Evolutionary conservation across 2,113 vertebrate species (phyloP).

Genomic region (Gymnobelideus leadbeateri): DNA sequence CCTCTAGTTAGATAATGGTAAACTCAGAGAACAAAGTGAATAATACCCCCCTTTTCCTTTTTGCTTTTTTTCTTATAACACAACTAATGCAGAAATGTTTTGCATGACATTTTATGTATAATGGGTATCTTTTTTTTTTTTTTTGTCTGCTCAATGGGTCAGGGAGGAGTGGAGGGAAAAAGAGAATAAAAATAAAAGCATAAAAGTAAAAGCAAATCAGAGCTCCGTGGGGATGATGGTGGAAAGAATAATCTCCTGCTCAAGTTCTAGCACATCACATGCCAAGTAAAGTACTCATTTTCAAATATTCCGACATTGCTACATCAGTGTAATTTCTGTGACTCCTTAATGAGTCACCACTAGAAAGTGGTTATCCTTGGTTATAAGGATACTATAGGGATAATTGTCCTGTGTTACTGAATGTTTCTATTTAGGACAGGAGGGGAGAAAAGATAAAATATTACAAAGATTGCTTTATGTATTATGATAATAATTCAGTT

Average conservation of each 20-base stretch:
- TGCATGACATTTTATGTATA: not conserved
- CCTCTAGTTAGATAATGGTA: not conserved
- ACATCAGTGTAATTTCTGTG: not conserved
- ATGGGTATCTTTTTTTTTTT: not conserved
- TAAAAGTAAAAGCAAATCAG: not conserved
- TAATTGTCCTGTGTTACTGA: not conserved
- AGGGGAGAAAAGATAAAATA: not conserved
- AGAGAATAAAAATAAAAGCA: not conserved
- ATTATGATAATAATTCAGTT: not conserved
- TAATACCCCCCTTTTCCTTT: fast-evolving
- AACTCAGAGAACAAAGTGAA: not conserved
- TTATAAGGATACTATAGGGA: not conserved
- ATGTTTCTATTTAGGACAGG: not conserved
- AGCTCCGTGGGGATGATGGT: not conserved
- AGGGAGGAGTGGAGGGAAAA: not conserved
- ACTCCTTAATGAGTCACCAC: not conserved
- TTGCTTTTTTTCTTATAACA: not conserved
- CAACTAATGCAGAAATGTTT: not conserved
- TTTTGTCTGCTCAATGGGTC: not conserved
- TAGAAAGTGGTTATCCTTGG: not conserved
- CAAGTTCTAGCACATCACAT: not conserved
- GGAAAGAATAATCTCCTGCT: not conserved
- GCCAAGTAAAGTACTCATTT: not conserved
- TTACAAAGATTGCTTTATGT: not conserved
- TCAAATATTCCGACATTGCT: not conserved